Conservation (phyloP, 2,888 invertebrate species). For the Notodonta dromedarius region DNA sequence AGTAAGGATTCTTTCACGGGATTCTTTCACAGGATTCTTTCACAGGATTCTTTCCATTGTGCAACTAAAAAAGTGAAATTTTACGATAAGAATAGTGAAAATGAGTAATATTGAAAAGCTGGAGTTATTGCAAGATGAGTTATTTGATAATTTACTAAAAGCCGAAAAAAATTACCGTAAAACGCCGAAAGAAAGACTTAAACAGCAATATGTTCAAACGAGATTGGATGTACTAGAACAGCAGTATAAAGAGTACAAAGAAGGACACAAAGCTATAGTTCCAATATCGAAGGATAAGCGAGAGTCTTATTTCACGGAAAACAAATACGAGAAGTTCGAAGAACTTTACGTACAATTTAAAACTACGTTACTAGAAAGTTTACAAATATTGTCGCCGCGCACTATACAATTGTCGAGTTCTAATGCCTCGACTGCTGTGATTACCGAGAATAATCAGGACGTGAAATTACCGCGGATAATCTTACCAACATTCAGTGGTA, state of each 20-base stretch:
- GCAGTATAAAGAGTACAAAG: background rate
- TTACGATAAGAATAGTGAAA: too few species aligned
- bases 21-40: too few species aligned
- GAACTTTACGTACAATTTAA: background rate
- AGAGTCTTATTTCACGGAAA: background rate
- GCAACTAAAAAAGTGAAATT: too few species aligned
- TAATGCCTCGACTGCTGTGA: background rate
- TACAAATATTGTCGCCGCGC: background rate
- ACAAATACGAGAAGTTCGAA: background rate
- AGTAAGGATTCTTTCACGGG: too few species aligned
- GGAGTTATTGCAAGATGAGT: background rate
- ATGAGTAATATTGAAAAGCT: too few species aligned
- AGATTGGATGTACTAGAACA: background rate
- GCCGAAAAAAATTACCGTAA: background rate
- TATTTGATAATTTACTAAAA: background rate
- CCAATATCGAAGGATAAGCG: background rate
- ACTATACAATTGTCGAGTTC: too few species aligned
- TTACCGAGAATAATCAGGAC: background rate
- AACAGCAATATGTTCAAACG: background rate
- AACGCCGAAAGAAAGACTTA: background rate
- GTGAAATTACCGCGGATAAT: slow-evolving; percentile 15
- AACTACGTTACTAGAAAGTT: background rate
- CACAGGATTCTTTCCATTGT: too few species aligned
- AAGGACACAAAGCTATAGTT: background rate
- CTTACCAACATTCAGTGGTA: slow-evolving; percentile 17